phyloP scores from a whole-genome alignment of 2,113 vertebrate species.

The Rhipidura dahli region DNA sequence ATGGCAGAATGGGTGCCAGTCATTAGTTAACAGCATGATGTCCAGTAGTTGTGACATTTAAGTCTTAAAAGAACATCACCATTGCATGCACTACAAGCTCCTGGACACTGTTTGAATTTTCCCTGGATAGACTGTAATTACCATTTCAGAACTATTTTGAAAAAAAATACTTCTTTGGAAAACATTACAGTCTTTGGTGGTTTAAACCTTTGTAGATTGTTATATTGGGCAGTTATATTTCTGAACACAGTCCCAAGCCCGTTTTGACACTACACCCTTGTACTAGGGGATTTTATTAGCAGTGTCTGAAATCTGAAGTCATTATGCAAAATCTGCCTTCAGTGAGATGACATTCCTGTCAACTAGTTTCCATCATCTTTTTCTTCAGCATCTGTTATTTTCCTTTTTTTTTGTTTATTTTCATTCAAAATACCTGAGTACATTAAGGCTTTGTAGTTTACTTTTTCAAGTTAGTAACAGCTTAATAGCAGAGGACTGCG shows the following conservation, averaged over 20 bases:
- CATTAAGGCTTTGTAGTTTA: not conserved
- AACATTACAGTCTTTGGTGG: not conserved
- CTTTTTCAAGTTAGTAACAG: conserved; percentile 22
- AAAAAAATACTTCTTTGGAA: not conserved
- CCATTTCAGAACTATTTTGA: not conserved
- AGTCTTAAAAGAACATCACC: not conserved
- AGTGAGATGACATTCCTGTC: not conserved
- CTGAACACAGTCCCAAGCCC: not conserved
- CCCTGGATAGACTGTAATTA: not conserved
- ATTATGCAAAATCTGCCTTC: not conserved
- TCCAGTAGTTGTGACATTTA: not conserved
- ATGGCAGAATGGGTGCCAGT: not conserved
- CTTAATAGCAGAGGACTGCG: not conserved
- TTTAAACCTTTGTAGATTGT: not conserved
- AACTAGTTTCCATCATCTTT: not conserved
- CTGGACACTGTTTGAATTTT: not conserved
- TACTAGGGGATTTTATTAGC: not conserved
- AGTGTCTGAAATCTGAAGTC: not conserved
- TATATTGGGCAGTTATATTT: not conserved
- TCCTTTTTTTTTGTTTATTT: not conserved
- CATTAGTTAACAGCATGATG: not conserved
- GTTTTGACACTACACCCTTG: not conserved
- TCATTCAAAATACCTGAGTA: not conserved
- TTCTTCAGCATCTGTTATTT: not conserved
- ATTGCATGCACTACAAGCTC: not conserved